Percentiles rank a stretch among this genome's conserved stretches.
phyloP scores from a whole-genome alignment of 1,140 invertebrate genomes.

The Acromyrmex echinatior region DNA sequence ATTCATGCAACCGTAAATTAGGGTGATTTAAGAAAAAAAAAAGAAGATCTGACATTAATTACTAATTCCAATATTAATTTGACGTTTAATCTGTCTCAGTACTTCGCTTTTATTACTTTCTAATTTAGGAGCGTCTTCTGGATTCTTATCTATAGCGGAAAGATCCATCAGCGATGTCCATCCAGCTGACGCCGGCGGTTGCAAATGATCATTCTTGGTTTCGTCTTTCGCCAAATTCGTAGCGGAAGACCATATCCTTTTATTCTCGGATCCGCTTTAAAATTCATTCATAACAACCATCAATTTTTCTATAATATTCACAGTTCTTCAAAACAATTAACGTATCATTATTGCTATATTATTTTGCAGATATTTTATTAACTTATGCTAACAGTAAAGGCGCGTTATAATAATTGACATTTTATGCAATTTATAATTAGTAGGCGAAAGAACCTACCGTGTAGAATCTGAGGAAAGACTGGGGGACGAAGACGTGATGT shows the following conservation, averaged over 20 bases:
- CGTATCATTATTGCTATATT: background rate
- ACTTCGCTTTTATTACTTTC: constrained; percentile 53
- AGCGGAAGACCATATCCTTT: constrained; percentile 87
- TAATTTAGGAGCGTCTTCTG: constrained; percentile 48
- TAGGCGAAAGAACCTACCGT: constrained; percentile 48
- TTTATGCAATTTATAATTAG: background rate
- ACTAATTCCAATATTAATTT: constrained; percentile 50
- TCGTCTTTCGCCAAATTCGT: constrained; percentile 86
- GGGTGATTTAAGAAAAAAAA: constrained; percentile 14
- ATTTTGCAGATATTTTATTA: constrained; percentile 3
- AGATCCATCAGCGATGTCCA: constrained; percentile 75
- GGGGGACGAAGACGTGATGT: constrained; percentile 92
- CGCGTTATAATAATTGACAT: constrained; percentile 40
- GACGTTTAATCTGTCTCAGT: constrained; percentile 40
- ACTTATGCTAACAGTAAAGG: background rate
- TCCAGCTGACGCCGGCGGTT: constrained; percentile 34
- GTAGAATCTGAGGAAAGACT: constrained; percentile 80
- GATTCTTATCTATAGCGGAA: constrained; percentile 66
- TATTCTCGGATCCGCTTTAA: constrained; percentile 69
- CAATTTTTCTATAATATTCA: constrained; percentile 8
- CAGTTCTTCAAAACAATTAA: background rate
- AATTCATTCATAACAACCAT: constrained; percentile 20
- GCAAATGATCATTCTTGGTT: constrained; percentile 51
- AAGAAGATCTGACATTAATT: background rate
- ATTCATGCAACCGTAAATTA: background rate